phyloP scores from a whole-genome alignment of 2,113 vertebrate genomes.

The Desmodus rotundus region DNA sequence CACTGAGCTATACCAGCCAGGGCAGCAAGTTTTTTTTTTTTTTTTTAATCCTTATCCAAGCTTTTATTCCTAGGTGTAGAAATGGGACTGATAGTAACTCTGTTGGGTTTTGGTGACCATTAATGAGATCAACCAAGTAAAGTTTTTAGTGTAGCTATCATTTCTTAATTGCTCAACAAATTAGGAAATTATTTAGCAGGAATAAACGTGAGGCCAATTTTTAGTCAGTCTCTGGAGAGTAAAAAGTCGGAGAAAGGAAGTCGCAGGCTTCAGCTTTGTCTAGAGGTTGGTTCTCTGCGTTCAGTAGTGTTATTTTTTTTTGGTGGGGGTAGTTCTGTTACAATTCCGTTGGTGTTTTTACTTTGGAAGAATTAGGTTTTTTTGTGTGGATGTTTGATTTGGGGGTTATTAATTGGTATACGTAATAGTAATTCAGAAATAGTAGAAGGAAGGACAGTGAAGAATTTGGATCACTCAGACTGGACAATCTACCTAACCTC shows the following conservation, averaged over 20 bases:
- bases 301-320: not conserved
- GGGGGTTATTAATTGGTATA: not conserved
- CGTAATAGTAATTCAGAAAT: slow-evolving; percentile 2
- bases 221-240: not conserved
- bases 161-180: not conserved
- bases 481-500: not conserved
- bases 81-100: not conserved
- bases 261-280: not conserved
- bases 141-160: not conserved
- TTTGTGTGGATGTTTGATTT: not conserved
- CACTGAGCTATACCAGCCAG: too few species aligned
- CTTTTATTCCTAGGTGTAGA: not conserved
- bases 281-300: not conserved
- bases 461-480: not conserved
- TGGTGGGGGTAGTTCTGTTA: not conserved
- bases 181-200: not conserved
- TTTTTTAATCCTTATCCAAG: too few species aligned
- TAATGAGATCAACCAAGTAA: not conserved
- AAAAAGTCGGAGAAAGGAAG: not conserved
- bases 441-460: not conserved
- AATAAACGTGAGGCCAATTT: not conserved
- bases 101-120: not conserved
- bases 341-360: not conserved
- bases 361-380: not conserved
- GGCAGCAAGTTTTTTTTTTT: too few species aligned